Conservation (phyloP, 2,888 invertebrate genomes). For the Cotesia congregata region DNA sequence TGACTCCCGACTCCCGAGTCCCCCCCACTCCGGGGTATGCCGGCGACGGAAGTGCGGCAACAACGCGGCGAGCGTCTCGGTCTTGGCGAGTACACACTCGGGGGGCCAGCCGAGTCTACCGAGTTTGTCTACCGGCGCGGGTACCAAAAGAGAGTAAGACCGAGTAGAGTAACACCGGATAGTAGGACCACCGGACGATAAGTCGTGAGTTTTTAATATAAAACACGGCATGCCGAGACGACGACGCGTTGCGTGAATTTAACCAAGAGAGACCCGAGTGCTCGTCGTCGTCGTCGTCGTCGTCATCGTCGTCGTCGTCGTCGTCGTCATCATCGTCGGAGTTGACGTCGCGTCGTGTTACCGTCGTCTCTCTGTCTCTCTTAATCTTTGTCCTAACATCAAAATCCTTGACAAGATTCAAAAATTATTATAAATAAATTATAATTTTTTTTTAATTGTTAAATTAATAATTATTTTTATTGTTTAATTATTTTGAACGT, state of each 20-base stretch:
- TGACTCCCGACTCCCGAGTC: too few species aligned
- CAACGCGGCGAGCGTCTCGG: conserved; percentile 66
- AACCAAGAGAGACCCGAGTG: conserved; percentile 30
- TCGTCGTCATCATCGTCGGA: conserved; percentile 32
- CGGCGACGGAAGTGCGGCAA: conserved; percentile 67
- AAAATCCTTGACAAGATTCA: conserved; percentile 22
- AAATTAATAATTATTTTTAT: background rate
- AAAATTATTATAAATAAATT: background rate
- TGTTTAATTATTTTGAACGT: too few species aligned
- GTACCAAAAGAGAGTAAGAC: conserved; percentile 57
- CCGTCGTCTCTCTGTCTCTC: conserved; percentile 29
- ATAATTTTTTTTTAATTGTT: background rate
- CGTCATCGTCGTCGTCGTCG: conserved; percentile 32
- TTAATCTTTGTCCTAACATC: conserved; percentile 23
- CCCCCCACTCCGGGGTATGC: conserved; percentile 58
- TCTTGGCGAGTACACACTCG: conserved; percentile 63
- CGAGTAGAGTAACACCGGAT: too few species aligned
- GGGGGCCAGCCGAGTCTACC: conserved; percentile 68
- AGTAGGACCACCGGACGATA: conserved; percentile 51
- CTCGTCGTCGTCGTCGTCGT: conserved; percentile 36
- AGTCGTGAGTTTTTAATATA: conserved; percentile 56
- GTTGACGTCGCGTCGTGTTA: conserved; percentile 39
- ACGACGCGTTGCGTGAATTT: conserved; percentile 53
- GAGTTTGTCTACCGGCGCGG: conserved; percentile 68
- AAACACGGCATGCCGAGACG: conserved; percentile 58